Percentiles rank a stretch among this genome's conserved stretches.
Evolutionary conservation across 2,797 vertebrate genomes (phyloP).

Genomic region (Microctenopoma steveboyesi): DNA sequence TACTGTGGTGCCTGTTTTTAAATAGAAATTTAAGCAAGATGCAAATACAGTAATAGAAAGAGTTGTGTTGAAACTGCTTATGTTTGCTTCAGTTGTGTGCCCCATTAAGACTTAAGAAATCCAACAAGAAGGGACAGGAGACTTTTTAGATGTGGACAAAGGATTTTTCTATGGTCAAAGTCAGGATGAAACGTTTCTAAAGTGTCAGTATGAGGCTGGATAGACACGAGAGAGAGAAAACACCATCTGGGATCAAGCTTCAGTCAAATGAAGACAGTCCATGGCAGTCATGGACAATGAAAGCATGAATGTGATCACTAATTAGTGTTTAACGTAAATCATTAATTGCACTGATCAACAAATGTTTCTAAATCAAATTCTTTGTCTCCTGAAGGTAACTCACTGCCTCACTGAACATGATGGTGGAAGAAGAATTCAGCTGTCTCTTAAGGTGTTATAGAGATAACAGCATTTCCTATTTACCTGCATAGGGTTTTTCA

Average conservation of each 20-base stretch:
- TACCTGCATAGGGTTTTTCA: no score
- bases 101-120: not conserved
- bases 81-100: not conserved
- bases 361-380: no score
- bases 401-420: no score
- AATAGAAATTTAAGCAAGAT: not conserved
- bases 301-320: conserved; percentile 7
- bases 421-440: no score
- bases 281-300: conserved; percentile 56
- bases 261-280: conserved; percentile 19
- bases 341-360: conserved; percentile 15
- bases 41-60: no score
- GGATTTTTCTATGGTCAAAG: conserved; percentile 2
- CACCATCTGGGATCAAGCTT: conserved; percentile 18
- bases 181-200: not conserved
- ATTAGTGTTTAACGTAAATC: conserved; percentile 17
- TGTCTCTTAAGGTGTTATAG: no score
- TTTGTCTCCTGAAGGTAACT: no score
- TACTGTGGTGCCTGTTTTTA: not conserved
- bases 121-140: not conserved
- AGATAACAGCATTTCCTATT: no score
- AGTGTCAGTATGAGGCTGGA: not conserved
- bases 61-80: no score
- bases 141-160: not conserved
- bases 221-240: conserved; percentile 9